Percentiles rank a stretch among this genome's conserved stretches.
Evolutionary conservation across 2,797 vertebrate species (phyloP).

Genomic region (Acrossocheilus wenchowensis): DNA sequence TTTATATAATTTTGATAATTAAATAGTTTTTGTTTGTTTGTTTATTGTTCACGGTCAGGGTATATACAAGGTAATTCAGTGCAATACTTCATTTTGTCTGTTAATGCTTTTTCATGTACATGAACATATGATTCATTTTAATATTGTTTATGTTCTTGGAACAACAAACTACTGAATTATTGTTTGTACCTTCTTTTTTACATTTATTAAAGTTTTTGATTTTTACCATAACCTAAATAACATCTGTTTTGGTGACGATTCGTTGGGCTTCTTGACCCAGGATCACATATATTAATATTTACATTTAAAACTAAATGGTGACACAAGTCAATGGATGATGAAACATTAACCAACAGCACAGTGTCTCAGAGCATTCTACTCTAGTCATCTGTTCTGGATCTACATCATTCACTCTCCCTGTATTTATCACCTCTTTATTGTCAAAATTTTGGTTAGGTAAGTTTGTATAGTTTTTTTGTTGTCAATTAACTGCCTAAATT

Average conservation of each 20-base stretch:
- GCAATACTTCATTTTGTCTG: not conserved
- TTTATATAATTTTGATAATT: not conserved
- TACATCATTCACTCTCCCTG: conserved; percentile 56
- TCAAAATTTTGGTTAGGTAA: conserved; percentile 68
- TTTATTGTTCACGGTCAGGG: not conserved
- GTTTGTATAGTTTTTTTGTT: conserved; percentile 36
- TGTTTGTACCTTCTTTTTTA: not conserved
- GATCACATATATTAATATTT: conserved; percentile 76
- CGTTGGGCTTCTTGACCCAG: conserved; percentile 36
- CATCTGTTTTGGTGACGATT: not conserved
- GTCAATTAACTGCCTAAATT: not conserved
- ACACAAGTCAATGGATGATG: conserved; percentile 64
- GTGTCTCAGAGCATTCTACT: conserved; percentile 59
- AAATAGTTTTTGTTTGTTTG: not conserved
- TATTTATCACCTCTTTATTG: conserved; percentile 60
- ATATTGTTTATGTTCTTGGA: not conserved
- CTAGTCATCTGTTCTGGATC: conserved; percentile 60
- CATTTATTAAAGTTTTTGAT: not conserved
- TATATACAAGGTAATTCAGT: not conserved
- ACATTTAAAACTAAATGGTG: conserved; percentile 66
- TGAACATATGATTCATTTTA: not conserved
- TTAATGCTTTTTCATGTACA: not conserved
- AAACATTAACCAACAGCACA: conserved; percentile 75
- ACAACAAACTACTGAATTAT: not conserved
- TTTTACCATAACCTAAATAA: not conserved